phyloP scores from a whole-genome alignment of 1,140 invertebrate species.

The Drosophila subobscura region DNA sequence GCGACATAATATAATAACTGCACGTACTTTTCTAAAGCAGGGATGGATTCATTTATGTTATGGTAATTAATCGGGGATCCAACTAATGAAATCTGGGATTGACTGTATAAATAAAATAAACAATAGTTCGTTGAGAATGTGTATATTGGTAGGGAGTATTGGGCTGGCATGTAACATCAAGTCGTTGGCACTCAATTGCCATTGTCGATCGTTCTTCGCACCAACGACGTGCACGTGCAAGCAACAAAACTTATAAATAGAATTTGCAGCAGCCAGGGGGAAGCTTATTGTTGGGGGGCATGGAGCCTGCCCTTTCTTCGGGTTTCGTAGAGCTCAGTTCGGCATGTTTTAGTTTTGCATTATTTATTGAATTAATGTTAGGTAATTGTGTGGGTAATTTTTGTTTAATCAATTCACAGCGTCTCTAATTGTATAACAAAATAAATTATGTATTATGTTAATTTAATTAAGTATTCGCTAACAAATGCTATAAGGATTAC shows the following conservation, averaged over 20 bases:
- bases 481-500: constrained; percentile 56
- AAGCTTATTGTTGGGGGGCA: constrained; percentile 34
- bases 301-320: constrained; percentile 33
- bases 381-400: constrained; percentile 58
- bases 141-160: constrained; percentile 22
- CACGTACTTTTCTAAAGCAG: constrained; percentile 79
- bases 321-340: constrained; percentile 47
- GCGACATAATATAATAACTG: constrained; percentile 74
- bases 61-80: constrained; percentile 73
- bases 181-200: constrained; percentile 33
- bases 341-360: constrained; percentile 61
- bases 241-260: constrained; percentile 46
- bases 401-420: constrained; percentile 76
- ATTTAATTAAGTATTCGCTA: constrained; percentile 65
- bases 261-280: constrained; percentile 33
- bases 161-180: constrained; percentile 28
- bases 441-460: constrained; percentile 70
- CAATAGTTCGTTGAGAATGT: constrained; percentile 58
- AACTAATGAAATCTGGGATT: constrained; percentile 81
- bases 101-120: constrained; percentile 73
- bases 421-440: constrained; percentile 74
- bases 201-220: constrained; percentile 29
- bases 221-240: constrained; percentile 62
- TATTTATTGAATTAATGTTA: constrained; percentile 65
- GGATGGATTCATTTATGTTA: constrained; percentile 79